Conservation (phyloP, 2,888 invertebrate species). For the Folsomia candida region DNA sequence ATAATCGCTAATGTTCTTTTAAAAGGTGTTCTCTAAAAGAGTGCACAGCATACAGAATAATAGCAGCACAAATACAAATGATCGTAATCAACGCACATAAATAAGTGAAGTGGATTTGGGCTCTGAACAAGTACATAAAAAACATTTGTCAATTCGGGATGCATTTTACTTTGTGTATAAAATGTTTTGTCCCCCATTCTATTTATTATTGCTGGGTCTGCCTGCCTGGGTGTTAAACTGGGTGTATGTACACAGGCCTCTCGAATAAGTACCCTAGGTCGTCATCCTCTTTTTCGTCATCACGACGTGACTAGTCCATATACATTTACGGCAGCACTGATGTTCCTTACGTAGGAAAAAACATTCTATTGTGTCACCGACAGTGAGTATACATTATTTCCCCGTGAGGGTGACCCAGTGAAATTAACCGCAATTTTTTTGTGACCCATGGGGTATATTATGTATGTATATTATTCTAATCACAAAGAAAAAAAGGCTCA, state of each 20-base stretch:
- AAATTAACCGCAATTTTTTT: conserved; percentile 2
- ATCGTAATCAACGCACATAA: not conserved
- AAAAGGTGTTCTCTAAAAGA: not conserved
- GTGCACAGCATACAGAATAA: not conserved
- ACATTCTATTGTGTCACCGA: no score
- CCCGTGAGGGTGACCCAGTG: conserved; percentile 2
- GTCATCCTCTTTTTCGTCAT: no score
- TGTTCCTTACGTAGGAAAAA: no score
- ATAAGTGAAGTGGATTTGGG: not conserved
- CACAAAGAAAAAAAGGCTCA: not conserved
- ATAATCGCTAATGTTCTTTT: conserved; percentile 7
- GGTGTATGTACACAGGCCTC: no score
- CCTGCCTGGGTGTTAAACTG: not conserved
- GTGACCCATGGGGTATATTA: not conserved
- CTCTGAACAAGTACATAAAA: not conserved
- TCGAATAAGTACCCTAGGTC: no score
- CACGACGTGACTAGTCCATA: no score
- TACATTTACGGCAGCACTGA: no score
- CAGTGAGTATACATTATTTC: no score
- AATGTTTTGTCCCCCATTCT: not conserved
- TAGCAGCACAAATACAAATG: conserved; percentile 4
- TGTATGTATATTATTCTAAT: conserved; percentile 3
- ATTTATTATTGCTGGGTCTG: not conserved
- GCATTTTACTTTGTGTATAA: not conserved
- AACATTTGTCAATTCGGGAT: not conserved